Base-by-base conservation (phyloP, 2,113 vertebrate species). In the Dryoscopus gambensis region DNA sequence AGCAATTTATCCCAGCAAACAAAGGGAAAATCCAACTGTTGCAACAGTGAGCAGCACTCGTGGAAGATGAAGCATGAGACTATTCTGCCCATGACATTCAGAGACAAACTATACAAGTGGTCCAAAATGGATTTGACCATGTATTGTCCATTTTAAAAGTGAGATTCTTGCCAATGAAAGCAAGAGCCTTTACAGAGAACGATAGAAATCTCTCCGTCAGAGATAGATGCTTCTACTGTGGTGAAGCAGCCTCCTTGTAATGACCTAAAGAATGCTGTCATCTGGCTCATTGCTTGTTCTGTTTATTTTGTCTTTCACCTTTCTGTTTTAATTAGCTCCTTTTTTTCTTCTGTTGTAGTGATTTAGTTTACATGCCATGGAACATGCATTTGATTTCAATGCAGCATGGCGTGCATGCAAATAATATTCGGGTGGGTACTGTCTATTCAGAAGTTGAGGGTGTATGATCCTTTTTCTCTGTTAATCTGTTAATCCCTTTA, bases 281-380 rank as follows among this genome's bases (percentile, higher is more conserved):
- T 78, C 81, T 92, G 65, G 31, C 65, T 91, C 82, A 57, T 70
- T 91, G 65, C 82, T 84, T 81, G 12, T 89, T 90, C 60, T 68
- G 46, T 82, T 97, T 94, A 70, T 91, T 95, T 91, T 80, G 31
- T 81, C 52, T 70, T 89, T 86, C 73, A 93, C 46, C 67, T 88
- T 89, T 94, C 55, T 90, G 47, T 93, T 95, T 92, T 96, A 96
- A 93, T 96, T 96, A 94, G 84, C 60, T 95, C 9, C 5, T 60
- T 55, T 92, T 89, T 88, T 65, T 9, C n/a, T 95, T 53, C 55
- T 50, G 33, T 50, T 84, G n/a, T 84, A 91, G 76, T 88, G 80
- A 83, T 92, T 87, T 91, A 78, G 75, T 77, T 95, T 93, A 85
- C 67, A 71, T 90, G 81, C 78, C 5, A 4, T 55, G 57, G 73